Conservation (phyloP, 2,888 invertebrate species). For the Zhengitettix transpicula region DNA sequence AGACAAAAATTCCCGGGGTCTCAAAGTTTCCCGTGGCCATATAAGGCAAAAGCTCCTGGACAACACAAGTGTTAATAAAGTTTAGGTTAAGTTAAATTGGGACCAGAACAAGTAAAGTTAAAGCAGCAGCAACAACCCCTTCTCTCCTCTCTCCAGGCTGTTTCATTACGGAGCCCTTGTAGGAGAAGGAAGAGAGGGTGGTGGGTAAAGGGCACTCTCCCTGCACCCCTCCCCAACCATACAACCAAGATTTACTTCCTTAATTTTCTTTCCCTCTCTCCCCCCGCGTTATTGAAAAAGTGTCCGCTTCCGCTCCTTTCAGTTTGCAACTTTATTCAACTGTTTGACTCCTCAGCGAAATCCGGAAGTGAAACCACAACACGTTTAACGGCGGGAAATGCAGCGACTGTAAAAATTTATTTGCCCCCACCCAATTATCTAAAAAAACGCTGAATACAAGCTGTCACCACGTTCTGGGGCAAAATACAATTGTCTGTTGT, state of each 20-base stretch:
- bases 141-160: constrained; percentile 1
- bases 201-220: not conserved
- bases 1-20: too few relatives aligned
- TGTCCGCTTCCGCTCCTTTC: not conserved
- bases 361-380: too few relatives aligned
- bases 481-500: too few relatives aligned
- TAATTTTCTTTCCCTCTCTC: constrained; percentile 13
- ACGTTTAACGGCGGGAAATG: too few relatives aligned
- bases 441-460: too few relatives aligned
- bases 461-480: too few relatives aligned
- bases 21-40: not conserved
- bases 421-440: too few relatives aligned
- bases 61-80: constrained; percentile 10
- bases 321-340: not conserved
- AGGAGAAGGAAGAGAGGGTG: not conserved
- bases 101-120: constrained; percentile 9
- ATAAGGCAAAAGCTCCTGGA: not conserved
- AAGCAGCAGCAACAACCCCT: not conserved
- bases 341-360: not conserved
- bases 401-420: too few relatives aligned
- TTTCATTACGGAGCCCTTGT: constrained; percentile 5
- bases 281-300: constrained; percentile 13
- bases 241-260: constrained; percentile 8
- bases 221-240: not conserved
- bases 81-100: constrained; percentile 13